phyloP scores from a whole-genome alignment of 2,888 invertebrate genomes.

The Hypomecis atomaria region DNA sequence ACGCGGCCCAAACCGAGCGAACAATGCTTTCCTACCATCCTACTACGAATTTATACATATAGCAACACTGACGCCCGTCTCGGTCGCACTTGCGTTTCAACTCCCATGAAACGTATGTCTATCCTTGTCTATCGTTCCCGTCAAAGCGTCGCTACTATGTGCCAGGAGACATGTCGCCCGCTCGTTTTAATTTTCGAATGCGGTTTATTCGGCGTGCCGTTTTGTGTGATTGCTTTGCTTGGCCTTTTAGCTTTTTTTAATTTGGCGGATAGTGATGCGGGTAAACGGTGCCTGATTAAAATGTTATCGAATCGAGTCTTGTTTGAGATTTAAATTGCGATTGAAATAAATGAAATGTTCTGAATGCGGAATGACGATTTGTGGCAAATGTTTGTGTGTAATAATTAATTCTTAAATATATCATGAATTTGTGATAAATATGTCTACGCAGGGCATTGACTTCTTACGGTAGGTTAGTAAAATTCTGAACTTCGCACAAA shows the following conservation, averaged over 20 bases:
- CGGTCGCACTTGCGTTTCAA: constrained; percentile 51
- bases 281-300: constrained; percentile 32
- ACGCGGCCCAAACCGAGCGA: constrained; percentile 80
- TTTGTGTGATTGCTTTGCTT: constrained; percentile 63
- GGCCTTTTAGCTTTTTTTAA: constrained; percentile 50
- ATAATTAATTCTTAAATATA: too few relatives aligned
- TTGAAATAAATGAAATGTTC: constrained; percentile 1
- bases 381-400: too few relatives aligned
- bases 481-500: too few relatives aligned
- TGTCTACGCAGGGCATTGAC: too few relatives aligned
- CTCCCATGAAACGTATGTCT: constrained; percentile 16
- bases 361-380: background rate
- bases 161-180: constrained; percentile 67
- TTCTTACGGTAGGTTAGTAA: too few relatives aligned
- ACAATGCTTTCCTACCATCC: constrained; percentile 73
- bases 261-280: constrained; percentile 41
- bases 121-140: constrained; percentile 33
- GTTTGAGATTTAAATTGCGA: constrained; percentile 17
- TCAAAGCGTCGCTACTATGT: constrained; percentile 68
- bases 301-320: constrained; percentile 28
- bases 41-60: constrained; percentile 65
- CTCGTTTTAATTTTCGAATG: constrained; percentile 82
- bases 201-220: constrained; percentile 74
- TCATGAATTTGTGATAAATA: too few relatives aligned
- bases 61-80: constrained; percentile 64